phyloP scores from a whole-genome alignment of 2,113 vertebrate species.

The Grantiella picta region DNA sequence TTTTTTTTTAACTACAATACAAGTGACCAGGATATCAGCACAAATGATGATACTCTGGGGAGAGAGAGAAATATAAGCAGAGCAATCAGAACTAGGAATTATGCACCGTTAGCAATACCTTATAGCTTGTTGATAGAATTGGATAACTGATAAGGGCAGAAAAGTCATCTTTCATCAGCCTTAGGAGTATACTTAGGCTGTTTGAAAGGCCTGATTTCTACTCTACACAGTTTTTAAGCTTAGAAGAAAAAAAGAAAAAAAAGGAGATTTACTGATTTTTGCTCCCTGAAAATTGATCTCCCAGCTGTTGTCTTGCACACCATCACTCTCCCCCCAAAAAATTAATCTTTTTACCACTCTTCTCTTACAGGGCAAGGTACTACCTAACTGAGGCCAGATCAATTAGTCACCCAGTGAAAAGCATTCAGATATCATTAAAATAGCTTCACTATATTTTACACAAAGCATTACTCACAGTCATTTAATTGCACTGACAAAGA shows the following conservation, averaged over 20 bases:
- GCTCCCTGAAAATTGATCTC: neutral
- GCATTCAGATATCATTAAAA: neutral
- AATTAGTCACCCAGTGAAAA: neutral
- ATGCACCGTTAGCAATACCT: neutral
- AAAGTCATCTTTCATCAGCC: neutral
- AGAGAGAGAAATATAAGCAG: neutral
- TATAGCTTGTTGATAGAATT: neutral
- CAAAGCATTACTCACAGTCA: neutral
- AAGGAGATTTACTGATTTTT: neutral
- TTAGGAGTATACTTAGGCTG: neutral
- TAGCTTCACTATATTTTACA: neutral
- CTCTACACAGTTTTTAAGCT: neutral
- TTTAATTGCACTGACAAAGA: neutral
- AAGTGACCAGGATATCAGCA: neutral
- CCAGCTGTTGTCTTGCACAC: neutral
- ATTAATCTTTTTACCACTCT: neutral
- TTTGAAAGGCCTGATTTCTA: neutral
- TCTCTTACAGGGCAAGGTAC: neutral
- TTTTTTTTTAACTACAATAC: neutral
- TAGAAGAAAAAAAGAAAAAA: neutral
- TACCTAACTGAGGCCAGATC: neutral
- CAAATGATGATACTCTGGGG: neutral
- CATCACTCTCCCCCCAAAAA: fast-evolving
- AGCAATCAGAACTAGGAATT: neutral
- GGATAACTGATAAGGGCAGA: neutral